Base-by-base conservation (phyloP, 1,140 invertebrate genomes). In the Pinna nobilis region DNA sequence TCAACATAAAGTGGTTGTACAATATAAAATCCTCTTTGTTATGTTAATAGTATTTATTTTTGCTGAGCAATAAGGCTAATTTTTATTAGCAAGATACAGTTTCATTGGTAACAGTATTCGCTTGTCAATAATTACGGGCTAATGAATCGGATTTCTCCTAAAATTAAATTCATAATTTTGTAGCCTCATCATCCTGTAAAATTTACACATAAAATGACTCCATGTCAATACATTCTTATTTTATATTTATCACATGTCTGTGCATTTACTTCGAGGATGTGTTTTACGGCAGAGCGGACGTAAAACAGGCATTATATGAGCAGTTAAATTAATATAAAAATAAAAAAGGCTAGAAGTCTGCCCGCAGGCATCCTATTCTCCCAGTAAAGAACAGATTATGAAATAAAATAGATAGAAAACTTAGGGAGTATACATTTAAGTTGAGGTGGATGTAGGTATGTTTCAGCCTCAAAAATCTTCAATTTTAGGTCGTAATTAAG, bases 271-370 rank as follows among this genome's bases (percentile, higher is more conserved):
- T 30, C 55, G 37, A 59, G 30, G 55, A 59, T 59, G 35, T 37
- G 37, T 63, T 63, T 63, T 63, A 63, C 28, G 59, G 44, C 23
- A 44, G 15, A 35, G 28, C 28, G 59, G 44, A 63, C 39, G 59
- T 63, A 63, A 63, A 63, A 63, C 44, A 35, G 35, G 44, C 39
- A 63, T 63, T 41, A 63, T 37, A 23, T 15, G 23, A 39, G 44
- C 39, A 63, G 39, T 63, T 25, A 63, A 63, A 63, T 59, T 59
- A 59, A 59, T 59, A 30, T 59, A 59, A 59, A 59, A 59, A n/a
- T 35, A 30, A 5, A 33, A n/a, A 18, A 7, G 28, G 30, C 55
- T 33, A 9, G 30, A 35, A 33, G 32, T 28, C 53, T 57, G 32
- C 35, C 30, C 30, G 55, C 55, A 59, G 37, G 18, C 55, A n/a